These are phyloP conservation scores for Anaspis maculata DNA, from an alignment of 2,888 invertebrate genomes.

Conservation along the genomic window DNA sequence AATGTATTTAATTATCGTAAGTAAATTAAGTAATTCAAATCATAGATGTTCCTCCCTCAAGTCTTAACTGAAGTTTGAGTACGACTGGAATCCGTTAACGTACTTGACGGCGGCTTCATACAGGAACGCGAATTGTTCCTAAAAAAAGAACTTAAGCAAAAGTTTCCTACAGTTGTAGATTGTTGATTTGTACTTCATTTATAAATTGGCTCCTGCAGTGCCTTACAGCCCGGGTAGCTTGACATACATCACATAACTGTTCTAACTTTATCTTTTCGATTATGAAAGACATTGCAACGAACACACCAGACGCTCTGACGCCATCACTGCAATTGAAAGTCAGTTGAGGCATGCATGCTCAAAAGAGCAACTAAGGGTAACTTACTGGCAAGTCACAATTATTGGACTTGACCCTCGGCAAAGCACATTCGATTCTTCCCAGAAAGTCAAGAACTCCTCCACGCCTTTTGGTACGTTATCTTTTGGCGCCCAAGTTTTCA, in stretches of 20 bases:
- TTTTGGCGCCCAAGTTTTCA: conserved; percentile 32
- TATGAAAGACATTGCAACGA: conserved; percentile 40
- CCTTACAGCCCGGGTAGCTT: conserved; percentile 42
- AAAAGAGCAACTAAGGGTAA: conserved; percentile 7
- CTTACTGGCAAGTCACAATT: conserved; percentile 41
- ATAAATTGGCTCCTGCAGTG: conserved; percentile 41
- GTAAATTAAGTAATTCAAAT: no score
- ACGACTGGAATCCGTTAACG: conserved; percentile 32
- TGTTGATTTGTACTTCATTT: no score
- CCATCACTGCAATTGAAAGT: conserved; percentile 41
- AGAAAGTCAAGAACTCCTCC: conserved; percentile 32
- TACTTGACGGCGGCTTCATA: conserved; percentile 36
- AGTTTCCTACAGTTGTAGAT: no score
- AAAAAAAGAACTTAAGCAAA: no score
- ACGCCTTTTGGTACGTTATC: conserved; percentile 23
- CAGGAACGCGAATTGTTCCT: conserved; percentile 39
- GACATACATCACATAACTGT: conserved; percentile 44
- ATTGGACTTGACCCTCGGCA: conserved; percentile 31
- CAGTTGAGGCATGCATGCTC: neutral
- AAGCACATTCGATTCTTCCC: conserved; percentile 33
- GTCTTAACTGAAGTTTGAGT: conserved; percentile 35
- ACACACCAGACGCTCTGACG: conserved; percentile 42
- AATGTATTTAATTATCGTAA: no score
- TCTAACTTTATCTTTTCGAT: conserved; percentile 46
- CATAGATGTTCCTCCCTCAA: no score